These are phyloP conservation scores for Halichoeres trimaculatus DNA, from an alignment of 2,113 vertebrate genomes.

Conservation along the genomic window DNA sequence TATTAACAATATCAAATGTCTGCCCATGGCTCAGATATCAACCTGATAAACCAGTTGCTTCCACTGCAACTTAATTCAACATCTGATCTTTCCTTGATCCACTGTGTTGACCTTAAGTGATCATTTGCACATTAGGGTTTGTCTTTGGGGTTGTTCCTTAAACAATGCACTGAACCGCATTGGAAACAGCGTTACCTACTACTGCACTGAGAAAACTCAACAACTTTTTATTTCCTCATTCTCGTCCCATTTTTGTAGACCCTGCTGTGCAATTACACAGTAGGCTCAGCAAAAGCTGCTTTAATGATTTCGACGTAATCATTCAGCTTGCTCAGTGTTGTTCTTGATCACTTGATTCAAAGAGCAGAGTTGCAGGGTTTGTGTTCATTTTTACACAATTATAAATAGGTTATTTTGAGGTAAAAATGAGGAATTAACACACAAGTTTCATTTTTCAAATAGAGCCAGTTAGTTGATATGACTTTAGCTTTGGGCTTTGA, in stretches of 20 bases:
- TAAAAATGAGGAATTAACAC: not conserved
- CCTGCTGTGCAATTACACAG: not conserved
- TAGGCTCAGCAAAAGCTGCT: not conserved
- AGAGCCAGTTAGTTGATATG: not conserved
- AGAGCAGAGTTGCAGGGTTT: not conserved
- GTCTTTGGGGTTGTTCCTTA: not conserved
- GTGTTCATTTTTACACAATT: not conserved
- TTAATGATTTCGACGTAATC: not conserved
- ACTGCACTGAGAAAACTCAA: not conserved
- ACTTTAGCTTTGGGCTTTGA: not conserved
- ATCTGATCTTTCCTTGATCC: not conserved
- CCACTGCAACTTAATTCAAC: not conserved
- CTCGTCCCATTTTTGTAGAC: not conserved
- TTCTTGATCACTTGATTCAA: not conserved
- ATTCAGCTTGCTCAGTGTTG: not conserved
- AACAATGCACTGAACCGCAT: not conserved
- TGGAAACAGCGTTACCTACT: not conserved
- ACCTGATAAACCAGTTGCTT: slow-evolving; percentile 11
- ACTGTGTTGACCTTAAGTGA: not conserved
- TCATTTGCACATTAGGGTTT: not conserved
- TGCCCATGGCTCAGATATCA: not conserved
- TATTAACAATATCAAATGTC: not conserved
- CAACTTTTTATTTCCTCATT: not conserved
- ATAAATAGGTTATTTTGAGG: not conserved
- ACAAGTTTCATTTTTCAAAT: not conserved